Percentiles rank a stretch among this genome's conserved stretches.
Conservation (phyloP, 2,888 invertebrate genomes). For the Cyaniris semiargus region DNA sequence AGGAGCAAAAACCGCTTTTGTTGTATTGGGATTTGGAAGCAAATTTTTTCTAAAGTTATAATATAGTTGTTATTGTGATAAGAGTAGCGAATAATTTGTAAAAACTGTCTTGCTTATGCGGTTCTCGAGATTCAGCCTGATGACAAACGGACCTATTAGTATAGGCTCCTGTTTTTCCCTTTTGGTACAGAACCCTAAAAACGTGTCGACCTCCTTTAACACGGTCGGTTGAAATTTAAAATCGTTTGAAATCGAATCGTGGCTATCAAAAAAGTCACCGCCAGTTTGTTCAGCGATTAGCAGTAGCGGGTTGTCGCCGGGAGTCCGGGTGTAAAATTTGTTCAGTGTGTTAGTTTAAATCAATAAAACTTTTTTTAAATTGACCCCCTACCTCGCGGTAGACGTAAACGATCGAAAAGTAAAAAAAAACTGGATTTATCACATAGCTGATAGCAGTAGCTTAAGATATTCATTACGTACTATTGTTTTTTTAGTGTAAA, state of each 20-base stretch:
- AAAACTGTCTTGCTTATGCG: no score
- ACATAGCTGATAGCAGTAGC: not conserved
- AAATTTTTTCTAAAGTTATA: no score
- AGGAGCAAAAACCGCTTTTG: no score
- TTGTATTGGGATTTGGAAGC: no score
- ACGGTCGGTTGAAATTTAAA: slow-evolving; percentile 40
- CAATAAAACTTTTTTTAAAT: slow-evolving; percentile 45
- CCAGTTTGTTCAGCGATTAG: slow-evolving; percentile 70
- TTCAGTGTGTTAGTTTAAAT: slow-evolving; percentile 51
- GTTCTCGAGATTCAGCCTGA: no score
- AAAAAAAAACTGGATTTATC: not conserved
- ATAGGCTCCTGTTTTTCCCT: not conserved
- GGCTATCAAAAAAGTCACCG: slow-evolving; percentile 56
- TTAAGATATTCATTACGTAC: not conserved
- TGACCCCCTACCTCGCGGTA: slow-evolving; percentile 50
- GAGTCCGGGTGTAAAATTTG: slow-evolving; percentile 61
- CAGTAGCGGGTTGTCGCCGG: slow-evolving; percentile 58
- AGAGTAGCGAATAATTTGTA: no score
- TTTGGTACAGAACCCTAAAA: not conserved
- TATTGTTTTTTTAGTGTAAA: no score
- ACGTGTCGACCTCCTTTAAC: slow-evolving; percentile 33
- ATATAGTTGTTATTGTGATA: no score
- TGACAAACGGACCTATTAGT: no score
- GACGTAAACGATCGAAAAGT: not conserved
- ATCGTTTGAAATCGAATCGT: slow-evolving; percentile 38